Conservation (phyloP, 2,888 invertebrate species). For the Miltochrista miniata region DNA sequence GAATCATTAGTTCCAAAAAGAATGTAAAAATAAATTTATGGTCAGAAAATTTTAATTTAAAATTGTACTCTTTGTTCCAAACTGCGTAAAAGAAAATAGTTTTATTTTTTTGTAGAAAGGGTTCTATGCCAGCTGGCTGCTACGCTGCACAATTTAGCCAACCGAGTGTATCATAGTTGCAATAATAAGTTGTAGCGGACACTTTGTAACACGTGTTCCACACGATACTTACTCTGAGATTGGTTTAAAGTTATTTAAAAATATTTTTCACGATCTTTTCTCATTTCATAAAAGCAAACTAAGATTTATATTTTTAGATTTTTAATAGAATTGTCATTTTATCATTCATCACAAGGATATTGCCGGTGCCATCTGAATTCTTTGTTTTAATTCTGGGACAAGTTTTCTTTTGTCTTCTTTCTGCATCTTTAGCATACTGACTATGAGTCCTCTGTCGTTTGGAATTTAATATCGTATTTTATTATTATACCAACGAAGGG, state of each 20-base stretch:
- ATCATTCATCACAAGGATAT: too few relatives aligned
- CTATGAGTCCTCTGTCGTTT: too few relatives aligned
- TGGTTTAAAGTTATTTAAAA: too few relatives aligned
- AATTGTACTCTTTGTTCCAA: constrained; percentile 16
- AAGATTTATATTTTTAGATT: too few relatives aligned
- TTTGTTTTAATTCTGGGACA: too few relatives aligned
- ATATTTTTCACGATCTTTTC: constrained; percentile 3
- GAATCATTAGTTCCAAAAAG: constrained; percentile 35
- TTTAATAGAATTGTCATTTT: too few relatives aligned
- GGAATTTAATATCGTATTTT: too few relatives aligned
- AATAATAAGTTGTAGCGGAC: constrained; percentile 43
- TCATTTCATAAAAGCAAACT: too few relatives aligned
- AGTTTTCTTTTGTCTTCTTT: too few relatives aligned
- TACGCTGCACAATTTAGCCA: constrained; percentile 33
- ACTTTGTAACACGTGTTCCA: constrained; percentile 47
- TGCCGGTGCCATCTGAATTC: too few relatives aligned
- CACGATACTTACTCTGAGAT: neutral
- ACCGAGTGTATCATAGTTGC: constrained; percentile 26
- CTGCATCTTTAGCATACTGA: too few relatives aligned
- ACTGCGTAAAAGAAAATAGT: constrained; percentile 26
- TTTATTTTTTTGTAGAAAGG: constrained; percentile 24
- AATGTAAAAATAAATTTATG: constrained; percentile 39
- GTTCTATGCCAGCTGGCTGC: constrained; percentile 21
- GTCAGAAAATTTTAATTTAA: constrained; percentile 14
- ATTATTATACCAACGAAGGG: too few relatives aligned